phyloP scores from a whole-genome alignment of 2,888 invertebrate species.

The Scaptomyza reducta region DNA sequence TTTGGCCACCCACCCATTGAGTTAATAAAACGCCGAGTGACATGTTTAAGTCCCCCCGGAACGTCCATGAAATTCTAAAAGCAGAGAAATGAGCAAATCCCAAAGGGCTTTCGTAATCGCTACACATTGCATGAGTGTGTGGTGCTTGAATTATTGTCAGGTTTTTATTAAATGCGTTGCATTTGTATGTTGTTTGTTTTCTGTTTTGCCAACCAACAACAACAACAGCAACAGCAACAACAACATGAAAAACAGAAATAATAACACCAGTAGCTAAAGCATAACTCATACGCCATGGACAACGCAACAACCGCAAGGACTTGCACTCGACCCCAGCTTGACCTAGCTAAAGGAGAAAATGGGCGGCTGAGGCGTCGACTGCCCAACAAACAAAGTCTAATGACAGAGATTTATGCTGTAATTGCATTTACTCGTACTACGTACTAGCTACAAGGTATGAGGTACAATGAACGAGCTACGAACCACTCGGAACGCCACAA shows the following conservation, averaged over 20 bases:
- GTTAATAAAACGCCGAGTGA: slow-evolving; percentile 75
- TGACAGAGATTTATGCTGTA: slow-evolving; percentile 77
- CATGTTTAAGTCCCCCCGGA: slow-evolving; percentile 62
- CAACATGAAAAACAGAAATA: neutral
- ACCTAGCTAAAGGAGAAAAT: slow-evolving; percentile 25
- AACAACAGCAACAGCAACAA: too few species aligned
- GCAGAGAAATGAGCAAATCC: slow-evolving; percentile 43
- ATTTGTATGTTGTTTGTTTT: neutral
- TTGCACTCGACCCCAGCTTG: slow-evolving; percentile 35
- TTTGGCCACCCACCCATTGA: slow-evolving; percentile 51
- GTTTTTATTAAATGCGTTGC: slow-evolving; percentile 61
- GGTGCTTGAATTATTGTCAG: slow-evolving; percentile 61
- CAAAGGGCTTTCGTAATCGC: slow-evolving; percentile 28
- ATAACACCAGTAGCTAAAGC: slow-evolving; percentile 21
- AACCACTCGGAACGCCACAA: slow-evolving; percentile 9
- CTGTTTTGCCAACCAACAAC: neutral
- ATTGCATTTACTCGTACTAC: slow-evolving; percentile 66
- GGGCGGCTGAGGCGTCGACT: slow-evolving; percentile 16
- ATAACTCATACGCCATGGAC: slow-evolving; percentile 68
- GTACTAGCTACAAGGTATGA: slow-evolving; percentile 10
- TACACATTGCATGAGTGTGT: slow-evolving; percentile 16
- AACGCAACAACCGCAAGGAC: slow-evolving; percentile 53
- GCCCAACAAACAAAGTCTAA: slow-evolving; percentile 76
- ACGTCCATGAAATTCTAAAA: slow-evolving; percentile 65
- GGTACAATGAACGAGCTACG: slow-evolving; percentile 3